Conservation (phyloP, 2,888 invertebrate genomes). For the Drosophila picticornis region DNA sequence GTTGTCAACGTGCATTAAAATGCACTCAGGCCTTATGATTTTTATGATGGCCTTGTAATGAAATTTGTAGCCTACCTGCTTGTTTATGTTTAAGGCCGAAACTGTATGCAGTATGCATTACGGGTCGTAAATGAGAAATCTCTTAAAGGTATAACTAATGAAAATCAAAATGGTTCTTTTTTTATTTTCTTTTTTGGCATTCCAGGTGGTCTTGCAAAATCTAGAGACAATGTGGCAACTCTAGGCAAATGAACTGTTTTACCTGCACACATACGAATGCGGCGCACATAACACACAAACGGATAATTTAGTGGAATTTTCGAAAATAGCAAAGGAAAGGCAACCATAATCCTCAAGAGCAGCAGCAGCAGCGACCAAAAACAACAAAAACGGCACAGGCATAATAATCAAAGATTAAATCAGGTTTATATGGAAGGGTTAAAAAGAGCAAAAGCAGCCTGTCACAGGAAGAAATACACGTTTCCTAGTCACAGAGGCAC, state of each 20-base stretch:
- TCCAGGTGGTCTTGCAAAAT: conserved; percentile 71
- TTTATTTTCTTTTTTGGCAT: conserved; percentile 24
- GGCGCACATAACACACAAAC: conserved; percentile 46
- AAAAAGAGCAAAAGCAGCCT: conserved; percentile 73
- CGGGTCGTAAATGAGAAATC: conserved; percentile 45
- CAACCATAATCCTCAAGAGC: conserved; percentile 67
- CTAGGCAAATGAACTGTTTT: conserved; percentile 79
- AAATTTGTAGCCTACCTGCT: conserved; percentile 51
- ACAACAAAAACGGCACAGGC: conserved; percentile 44
- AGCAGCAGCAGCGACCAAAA: conserved; percentile 33
- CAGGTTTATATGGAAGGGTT: conserved; percentile 80
- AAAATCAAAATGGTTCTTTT: conserved; percentile 50
- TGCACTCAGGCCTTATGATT: conserved; percentile 15
- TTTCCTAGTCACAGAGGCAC: conserved; percentile 69
- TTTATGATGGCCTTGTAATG: conserved; percentile 36
- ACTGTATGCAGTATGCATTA: conserved; percentile 8
- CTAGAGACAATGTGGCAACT: conserved; percentile 60
- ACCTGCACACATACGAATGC: conserved; percentile 64
- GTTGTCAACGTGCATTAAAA: conserved; percentile 39
- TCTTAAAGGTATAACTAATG: conserved; percentile 49
- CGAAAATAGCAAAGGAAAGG: conserved; percentile 75
- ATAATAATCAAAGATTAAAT: conserved; percentile 81
- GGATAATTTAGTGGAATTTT: conserved; percentile 78
- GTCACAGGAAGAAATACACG: conserved; percentile 80
- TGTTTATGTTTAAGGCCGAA: conserved; percentile 30